Evolutionary conservation across 1,140 invertebrate genomes (phyloP), one percentile per base, ranked within the genome.

Genomic region (Brachionus rotundiformis): DNA sequence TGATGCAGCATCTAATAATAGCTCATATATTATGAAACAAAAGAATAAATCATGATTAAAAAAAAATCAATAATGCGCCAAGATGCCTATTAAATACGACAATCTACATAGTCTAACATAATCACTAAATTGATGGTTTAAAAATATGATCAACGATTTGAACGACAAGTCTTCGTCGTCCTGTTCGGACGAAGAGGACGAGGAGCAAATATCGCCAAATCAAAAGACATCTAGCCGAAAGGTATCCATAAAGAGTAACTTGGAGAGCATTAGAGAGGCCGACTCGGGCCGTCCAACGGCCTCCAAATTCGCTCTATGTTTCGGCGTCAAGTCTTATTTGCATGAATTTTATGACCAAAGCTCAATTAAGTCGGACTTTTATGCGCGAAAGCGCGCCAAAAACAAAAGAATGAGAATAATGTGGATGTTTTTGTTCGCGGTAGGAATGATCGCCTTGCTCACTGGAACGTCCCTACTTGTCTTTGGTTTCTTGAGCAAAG

Each of bases 261-360:
- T 73, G 25, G 68, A 44, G 19, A 73, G 68, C 25, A 73, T 73
- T 4, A 39, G 44, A 73, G 68, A 73, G 39, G 10, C 2, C 29
- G 39, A 44, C 13, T 49, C 47, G 47, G 47, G 47, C 47, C 47
- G 16, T 49, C n/a, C n/a, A 19, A 49, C 16, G n/a, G 47, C 47
- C 11, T 8, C 16, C 6, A 73, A 73, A 39, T 44, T 41, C 23
- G 25, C 19, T 3, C 19, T 59, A 19, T 79, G 76, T 39, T 79
- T 79, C 36, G 76, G 76, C 23, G 59, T 79, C 19, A 79, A 31
- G 36, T 79, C 76, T 3, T 79, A 79, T 39, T 39, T 79, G 33
- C 47, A 79, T 41, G 76, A 79, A 79, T 79, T 79, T 39, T 79
- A 79, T 36, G 76, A 79, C 27, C 68, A 73, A 44, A 68, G 63